Base-by-base conservation (phyloP, 2,888 invertebrate genomes). In the Lomographa bimaculata region DNA sequence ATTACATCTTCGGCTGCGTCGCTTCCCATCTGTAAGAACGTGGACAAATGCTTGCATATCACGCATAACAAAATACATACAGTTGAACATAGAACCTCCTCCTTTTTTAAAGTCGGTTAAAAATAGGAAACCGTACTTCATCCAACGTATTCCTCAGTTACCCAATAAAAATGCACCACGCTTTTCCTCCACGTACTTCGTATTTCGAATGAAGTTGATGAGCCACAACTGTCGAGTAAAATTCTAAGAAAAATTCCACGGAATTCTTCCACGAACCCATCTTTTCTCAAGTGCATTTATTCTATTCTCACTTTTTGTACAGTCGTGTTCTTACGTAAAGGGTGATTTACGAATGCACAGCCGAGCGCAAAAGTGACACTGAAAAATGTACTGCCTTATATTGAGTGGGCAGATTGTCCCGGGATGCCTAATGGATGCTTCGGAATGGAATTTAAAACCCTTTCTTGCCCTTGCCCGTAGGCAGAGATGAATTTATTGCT, bases 341-440 rank as follows among this genome's bases (percentile, higher is more conserved):
- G 50, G 65, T 71, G 71, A 71, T 73, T 71, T 71, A 69, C 67
- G 62, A 59, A 69, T 62, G 60, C 63, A 70, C 66, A 65, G 60
- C 69, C 59, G 62, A 64, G 57, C 56, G 60, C 59, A 60, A 67
- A 66, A 64, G 57, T 54, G 71, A 71, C 70, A 69, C 54, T 65
- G 71, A 71, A 57, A 63, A 66, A 71, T 72, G 60, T 50, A 60
- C 57, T 53, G 56, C 51, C 50, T 57, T 57, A 56, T 70, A 70
- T 67, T 58, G 64, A 63, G 58, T 60, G 46, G 46, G 51, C 42
- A 43, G 38, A 47, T 44, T 47, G 42, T 53, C 46, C 40, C 33
- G 38, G 35, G 39, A 40, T 42, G 24, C 35, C 39, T 52, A 52
- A 52, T 53, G 47, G 46, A 45, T 39, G 40, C 30, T 26, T 28